Evolutionary conservation across 2,888 invertebrate genomes (phyloP), one percentile per base, ranked within the genome.

Genomic region (Molorchus minor): DNA sequence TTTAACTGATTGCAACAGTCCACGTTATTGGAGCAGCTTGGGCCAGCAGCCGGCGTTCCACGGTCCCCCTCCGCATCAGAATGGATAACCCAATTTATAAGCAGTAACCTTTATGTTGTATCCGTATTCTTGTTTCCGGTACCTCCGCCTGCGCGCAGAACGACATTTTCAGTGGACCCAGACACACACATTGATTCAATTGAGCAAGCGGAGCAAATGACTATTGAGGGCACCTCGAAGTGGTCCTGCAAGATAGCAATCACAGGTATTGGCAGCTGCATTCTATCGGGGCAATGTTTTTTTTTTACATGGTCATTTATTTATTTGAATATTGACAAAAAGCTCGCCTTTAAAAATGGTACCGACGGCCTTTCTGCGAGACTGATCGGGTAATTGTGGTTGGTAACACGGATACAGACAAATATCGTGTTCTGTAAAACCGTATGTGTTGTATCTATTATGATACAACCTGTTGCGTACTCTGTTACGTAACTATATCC

Each of bases 241-340:
- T 97, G 97, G 97, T 96, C 96, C 84, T 96, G 96, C 91, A 97
- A 97, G 91, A 95, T 97, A 88, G 96, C 96, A 84, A 96, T 97
- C 82, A 97, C 96, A 95, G 96, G 96, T 97, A 91, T 80, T 80
- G 77, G 76, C 76, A 78, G 81, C 81, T 81, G 81, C 81, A 81
- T 81, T 81, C 81, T 81, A 81, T 80, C 71, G 74, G 67, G 67
- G 54, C 59, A 62, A 64, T 56, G 58, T 40, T 58, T 21, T 38
- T 25, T 56, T 38, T n/a, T n/a, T n/a, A n/a, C n/a, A n/a, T n/a
- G n/a, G n/a, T n/a, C n/a, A n/a, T n/a, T n/a, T n/a, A n/a, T n/a
- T n/a, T n/a, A n/a, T n/a, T n/a, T n/a, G n/a, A n/a, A n/a, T n/a
- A n/a, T n/a, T n/a, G n/a, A n/a, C n/a, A n/a, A n/a, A n/a, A n/a